Conservation (phyloP, 2,888 invertebrate genomes). For the Panopea generosa region DNA sequence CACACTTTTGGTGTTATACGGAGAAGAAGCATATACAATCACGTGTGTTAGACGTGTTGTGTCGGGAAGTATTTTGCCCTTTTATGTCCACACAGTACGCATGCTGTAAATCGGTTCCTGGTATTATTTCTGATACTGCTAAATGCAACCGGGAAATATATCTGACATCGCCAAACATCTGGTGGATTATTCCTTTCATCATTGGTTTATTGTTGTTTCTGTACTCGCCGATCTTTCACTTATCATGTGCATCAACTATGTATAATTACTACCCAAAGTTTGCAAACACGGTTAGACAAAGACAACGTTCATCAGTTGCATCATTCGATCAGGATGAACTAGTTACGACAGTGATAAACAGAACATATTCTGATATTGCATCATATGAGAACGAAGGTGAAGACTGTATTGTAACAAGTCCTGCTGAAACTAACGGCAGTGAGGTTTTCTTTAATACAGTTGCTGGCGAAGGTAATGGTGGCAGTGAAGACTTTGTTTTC, state of each 20-base stretch:
- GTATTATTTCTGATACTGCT: too few relatives aligned
- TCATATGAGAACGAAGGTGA: too few relatives aligned
- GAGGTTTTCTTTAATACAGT: too few relatives aligned
- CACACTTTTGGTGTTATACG: background rate
- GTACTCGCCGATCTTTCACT: constrained; percentile 5
- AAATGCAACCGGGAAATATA: too few relatives aligned
- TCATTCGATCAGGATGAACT: too few relatives aligned
- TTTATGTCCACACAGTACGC: background rate
- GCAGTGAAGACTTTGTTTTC: constrained; percentile 4
- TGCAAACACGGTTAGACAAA: background rate
- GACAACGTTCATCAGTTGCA: background rate
- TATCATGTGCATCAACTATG: background rate
- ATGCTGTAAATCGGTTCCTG: constrained; percentile 9
- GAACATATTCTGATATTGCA: too few relatives aligned
- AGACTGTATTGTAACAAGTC: too few relatives aligned
- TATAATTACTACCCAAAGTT: background rate
- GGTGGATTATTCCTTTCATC: constrained; percentile 6
- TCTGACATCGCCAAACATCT: too few relatives aligned
- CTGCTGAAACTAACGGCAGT: too few relatives aligned
- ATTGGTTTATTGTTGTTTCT: constrained; percentile 7
- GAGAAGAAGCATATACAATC: too few relatives aligned
- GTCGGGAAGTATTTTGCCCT: constrained; percentile 2
- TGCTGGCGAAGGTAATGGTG: too few relatives aligned
- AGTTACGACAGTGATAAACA: too few relatives aligned
- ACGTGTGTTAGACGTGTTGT: background rate